Percentiles rank a stretch among this genome's conserved stretches.
Evolutionary conservation across 2,888 invertebrate species (phyloP).

Genomic region (Drosophila meridiana): DNA sequence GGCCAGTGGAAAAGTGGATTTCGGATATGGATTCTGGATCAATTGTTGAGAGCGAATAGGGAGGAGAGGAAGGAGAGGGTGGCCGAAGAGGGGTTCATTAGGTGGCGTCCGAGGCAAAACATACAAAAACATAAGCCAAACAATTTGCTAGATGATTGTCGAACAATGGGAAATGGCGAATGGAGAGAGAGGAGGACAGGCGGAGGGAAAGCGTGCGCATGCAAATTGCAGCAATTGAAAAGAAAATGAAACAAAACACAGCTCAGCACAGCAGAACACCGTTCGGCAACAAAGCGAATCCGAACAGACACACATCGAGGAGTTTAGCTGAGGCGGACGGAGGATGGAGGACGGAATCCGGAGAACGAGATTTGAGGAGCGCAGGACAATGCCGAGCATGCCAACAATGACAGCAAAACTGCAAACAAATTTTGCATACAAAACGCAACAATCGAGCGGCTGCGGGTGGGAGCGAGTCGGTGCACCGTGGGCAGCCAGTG

Average conservation of each 20-base stretch:
- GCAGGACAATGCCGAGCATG: slow-evolving; percentile 50
- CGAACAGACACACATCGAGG: slow-evolving; percentile 10
- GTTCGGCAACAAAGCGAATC: slow-evolving; percentile 9
- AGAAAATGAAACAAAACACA: slow-evolving; percentile 31
- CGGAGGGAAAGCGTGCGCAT: slow-evolving; percentile 33
- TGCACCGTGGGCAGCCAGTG: neutral
- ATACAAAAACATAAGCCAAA: slow-evolving; percentile 41
- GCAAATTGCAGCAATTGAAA: slow-evolving; percentile 65
- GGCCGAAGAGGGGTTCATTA: slow-evolving; percentile 41
- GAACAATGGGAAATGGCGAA: slow-evolving; percentile 44
- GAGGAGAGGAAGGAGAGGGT: neutral
- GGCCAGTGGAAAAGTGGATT: slow-evolving; percentile 1
- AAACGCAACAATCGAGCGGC: slow-evolving; percentile 65
- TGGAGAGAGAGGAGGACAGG: neutral
- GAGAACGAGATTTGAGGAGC: slow-evolving; percentile 9
- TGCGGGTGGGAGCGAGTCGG: neutral
- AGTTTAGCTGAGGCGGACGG: slow-evolving; percentile 14
- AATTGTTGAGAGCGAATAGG: neutral
- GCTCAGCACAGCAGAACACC: slow-evolving; percentile 11
- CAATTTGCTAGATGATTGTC: slow-evolving; percentile 50
- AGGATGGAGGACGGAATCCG: neutral
- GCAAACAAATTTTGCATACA: slow-evolving; percentile 76
- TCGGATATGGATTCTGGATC: neutral
- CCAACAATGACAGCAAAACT: slow-evolving; percentile 60
- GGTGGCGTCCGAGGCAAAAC: slow-evolving; percentile 32